Evolutionary conservation across 2,888 invertebrate genomes (phyloP).

Genomic region (Cryptus armator): DNA sequence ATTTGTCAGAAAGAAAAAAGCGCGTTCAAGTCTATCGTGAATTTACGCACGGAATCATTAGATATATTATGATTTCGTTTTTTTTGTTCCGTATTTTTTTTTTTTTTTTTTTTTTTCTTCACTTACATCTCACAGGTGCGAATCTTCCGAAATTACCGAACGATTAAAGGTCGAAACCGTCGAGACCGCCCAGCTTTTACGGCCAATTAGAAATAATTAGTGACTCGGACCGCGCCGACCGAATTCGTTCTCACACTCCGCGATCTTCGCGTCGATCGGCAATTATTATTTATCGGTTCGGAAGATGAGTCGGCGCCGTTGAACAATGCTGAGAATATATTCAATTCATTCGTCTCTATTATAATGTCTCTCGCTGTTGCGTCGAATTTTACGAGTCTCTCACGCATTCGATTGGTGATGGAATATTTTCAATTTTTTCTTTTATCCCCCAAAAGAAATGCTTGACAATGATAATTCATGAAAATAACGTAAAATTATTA

Average conservation of each 20-base stretch:
- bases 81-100: slow-evolving; percentile 8
- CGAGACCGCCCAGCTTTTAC: slow-evolving; percentile 62
- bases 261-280: slow-evolving; percentile 33
- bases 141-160: slow-evolving; percentile 59
- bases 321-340: slow-evolving; percentile 58
- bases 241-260: slow-evolving; percentile 62
- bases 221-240: slow-evolving; percentile 52
- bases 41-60: slow-evolving; percentile 39
- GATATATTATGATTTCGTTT: slow-evolving; percentile 39
- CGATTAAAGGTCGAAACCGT: slow-evolving; percentile 59
- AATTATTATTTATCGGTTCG: slow-evolving; percentile 55
- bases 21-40: slow-evolving; percentile 5
- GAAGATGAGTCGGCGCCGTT: slow-evolving; percentile 24
- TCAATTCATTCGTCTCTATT: slow-evolving; percentile 48
- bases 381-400: background rate
- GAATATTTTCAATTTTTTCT: too few relatives aligned
- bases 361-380: background rate
- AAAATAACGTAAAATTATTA: too few relatives aligned
- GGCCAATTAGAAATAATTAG: slow-evolving; percentile 67
- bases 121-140: slow-evolving; percentile 47
- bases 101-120: slow-evolving; percentile 12
- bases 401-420: background rate
- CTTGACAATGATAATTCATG: too few relatives aligned
- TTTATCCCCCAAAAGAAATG: too few relatives aligned
- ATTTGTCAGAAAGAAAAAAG: slow-evolving; percentile 45